A percentile compares a stretch with the other conserved stretches of the same genome.
These are phyloP conservation scores for Corbicula japonica DNA, from an alignment of 2,888 invertebrate species.

Conservation along the genomic window DNA sequence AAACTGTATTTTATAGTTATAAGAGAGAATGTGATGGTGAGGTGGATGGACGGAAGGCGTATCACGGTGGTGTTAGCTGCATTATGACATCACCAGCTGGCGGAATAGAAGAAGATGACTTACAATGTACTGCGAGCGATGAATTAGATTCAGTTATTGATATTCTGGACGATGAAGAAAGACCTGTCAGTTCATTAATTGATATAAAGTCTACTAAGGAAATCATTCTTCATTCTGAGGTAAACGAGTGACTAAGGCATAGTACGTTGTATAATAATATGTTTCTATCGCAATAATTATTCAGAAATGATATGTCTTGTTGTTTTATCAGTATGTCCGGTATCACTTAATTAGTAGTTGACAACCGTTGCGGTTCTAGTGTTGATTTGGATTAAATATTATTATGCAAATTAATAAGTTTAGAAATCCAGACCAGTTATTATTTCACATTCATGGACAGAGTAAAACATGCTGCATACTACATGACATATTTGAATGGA, in stretches of 20 bases:
- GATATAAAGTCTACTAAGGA: neutral
- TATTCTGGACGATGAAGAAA: neutral
- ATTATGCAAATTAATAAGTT: too few relatives aligned
- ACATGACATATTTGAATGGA: too few relatives aligned
- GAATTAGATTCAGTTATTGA: slow-evolving; percentile 12
- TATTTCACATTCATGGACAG: too few relatives aligned
- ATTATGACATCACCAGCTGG: slow-evolving; percentile 4
- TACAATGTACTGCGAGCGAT: slow-evolving; percentile 10
- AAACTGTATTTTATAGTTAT: slow-evolving; percentile 2
- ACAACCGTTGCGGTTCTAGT: too few relatives aligned
- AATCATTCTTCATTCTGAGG: neutral
- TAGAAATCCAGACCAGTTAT: too few relatives aligned
- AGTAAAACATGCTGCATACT: too few relatives aligned
- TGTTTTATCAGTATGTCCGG: neutral
- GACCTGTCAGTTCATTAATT: slow-evolving; percentile 2
- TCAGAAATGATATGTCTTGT: neutral
- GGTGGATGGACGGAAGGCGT: neutral
- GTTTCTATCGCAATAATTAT: neutral
- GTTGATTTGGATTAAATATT: too few relatives aligned
- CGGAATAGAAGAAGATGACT: neutral
- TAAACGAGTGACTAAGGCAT: neutral
- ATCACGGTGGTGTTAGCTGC: slow-evolving; percentile 7
- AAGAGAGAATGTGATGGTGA: slow-evolving; percentile 9
- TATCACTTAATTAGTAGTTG: too few relatives aligned
- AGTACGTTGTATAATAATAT: neutral